Evolutionary conservation across 2,888 invertebrate species (phyloP).

Genomic region (Eudasyphora cyanicolor): DNA sequence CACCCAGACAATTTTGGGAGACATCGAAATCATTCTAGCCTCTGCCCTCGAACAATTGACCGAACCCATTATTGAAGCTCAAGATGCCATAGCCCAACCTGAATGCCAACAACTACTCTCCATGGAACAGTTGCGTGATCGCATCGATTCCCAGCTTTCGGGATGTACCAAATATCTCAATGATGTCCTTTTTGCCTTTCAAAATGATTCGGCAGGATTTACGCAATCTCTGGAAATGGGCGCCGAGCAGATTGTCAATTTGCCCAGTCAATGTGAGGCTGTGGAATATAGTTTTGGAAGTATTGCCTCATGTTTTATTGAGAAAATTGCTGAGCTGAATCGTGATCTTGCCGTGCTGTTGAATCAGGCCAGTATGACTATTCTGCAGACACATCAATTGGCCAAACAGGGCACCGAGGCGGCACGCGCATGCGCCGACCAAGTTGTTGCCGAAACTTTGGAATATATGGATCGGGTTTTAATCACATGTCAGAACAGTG

Average conservation of each 20-base stretch:
- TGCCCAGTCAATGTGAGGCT: conserved; percentile 62
- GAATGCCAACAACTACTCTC: conserved; percentile 69
- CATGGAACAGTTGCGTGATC: conserved; percentile 68
- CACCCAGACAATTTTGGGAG: conserved; percentile 56
- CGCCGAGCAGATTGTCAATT: conserved; percentile 68
- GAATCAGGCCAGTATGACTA: conserved; percentile 68
- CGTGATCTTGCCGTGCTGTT: conserved; percentile 68
- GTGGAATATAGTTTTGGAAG: conserved; percentile 44
- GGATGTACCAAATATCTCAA: conserved; percentile 67
- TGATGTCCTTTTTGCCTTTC: conserved; percentile 34
- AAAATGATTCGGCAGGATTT: conserved; percentile 46
- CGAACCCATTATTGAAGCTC: conserved; percentile 68
- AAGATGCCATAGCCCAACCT: conserved; percentile 59
- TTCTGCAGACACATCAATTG: conserved; percentile 68
- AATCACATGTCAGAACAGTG: conserved; percentile 49
- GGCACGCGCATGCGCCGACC: conserved; percentile 67
- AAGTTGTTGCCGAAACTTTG: conserved; percentile 65
- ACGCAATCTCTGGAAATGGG: conserved; percentile 64
- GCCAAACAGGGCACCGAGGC: conserved; percentile 62
- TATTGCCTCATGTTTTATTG: conserved; percentile 69
- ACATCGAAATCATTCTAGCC: conserved; percentile 69
- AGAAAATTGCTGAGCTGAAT: conserved; percentile 70
- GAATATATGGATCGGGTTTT: conserved; percentile 56
- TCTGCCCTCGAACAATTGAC: conserved; percentile 67
- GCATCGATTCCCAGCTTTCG: conserved; percentile 67